Evolutionary conservation across 2,888 invertebrate genomes (phyloP), one percentile per base, ranked within the genome.

Genomic region (Scaptomyza polygonia): DNA sequence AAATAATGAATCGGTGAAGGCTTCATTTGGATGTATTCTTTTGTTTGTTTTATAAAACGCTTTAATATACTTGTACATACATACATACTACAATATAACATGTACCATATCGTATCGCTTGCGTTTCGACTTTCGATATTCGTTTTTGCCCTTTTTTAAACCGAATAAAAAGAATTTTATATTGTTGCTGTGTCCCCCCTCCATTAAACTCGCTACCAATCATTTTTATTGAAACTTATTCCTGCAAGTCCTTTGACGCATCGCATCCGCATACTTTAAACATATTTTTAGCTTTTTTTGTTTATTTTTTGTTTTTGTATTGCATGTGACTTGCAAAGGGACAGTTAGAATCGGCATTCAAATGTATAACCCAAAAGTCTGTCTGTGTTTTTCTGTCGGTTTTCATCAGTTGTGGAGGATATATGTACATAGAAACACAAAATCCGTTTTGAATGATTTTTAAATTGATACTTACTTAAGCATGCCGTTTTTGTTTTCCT

Each of bases 1-100:
- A 54, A 63, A 42, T 34, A 43, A 43, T 48, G 45, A 70, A 76
- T 72, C 80, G 80, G 75, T 72, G 70, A 77, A 79, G 66, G 67
- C 67, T 70, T 72, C 61, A 53, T 62, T 72, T 59, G 47, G 58
- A 69, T 16, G 30, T 42, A 51, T 59, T 47, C 25, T 18, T 36
- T 36, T 49, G 29, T 51, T 34, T 34, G n/a, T 34, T n/a, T 34
- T 7, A 2, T 25, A 6, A 12, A n/a, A 53, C 8, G 18, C 21
- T 9, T 39, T 16, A 16, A 54, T 45, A 44, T 14, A 48, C 36
- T 21, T 25, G 18, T 40, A 42, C 12, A 53, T 55, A 36, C 14
- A 49, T 48, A 21, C n/a, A n/a, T n/a, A n/a, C n/a, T 40, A 34
- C 14, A 16, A 14, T 12, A 27, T 43, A 30, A 11, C 25, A 25